A percentile compares a stretch with the other conserved stretches of the same genome.
Evolutionary conservation across 2,797 vertebrate species (phyloP).

Genomic region (Arrhamphus sclerolepis): DNA sequence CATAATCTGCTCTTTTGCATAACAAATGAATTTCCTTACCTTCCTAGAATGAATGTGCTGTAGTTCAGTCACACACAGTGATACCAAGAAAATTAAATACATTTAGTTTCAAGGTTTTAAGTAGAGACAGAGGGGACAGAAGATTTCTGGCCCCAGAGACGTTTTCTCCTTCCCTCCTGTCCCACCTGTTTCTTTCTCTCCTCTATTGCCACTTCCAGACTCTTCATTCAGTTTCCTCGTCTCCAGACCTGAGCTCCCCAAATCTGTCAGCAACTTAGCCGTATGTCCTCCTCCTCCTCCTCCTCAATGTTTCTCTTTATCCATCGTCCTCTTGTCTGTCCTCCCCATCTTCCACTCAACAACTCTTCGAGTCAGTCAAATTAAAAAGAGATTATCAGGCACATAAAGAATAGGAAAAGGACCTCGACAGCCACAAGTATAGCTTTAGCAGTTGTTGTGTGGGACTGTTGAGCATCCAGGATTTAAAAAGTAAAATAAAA

Average conservation of each 20-base stretch:
- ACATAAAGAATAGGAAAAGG: background rate
- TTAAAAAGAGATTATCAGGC: constrained; percentile 31
- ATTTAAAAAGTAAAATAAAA: no score
- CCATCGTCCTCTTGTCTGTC: constrained; percentile 35
- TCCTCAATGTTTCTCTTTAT: constrained; percentile 29
- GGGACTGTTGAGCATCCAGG: no score
- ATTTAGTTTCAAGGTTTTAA: no score
- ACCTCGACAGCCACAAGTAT: background rate
- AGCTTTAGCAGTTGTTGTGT: background rate
- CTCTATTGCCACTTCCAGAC: constrained; percentile 27
- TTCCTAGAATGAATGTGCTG: no score
- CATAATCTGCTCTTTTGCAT: no score
- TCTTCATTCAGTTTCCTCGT: constrained; percentile 36
- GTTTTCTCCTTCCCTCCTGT: no score
- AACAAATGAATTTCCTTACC: no score
- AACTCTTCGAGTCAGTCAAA: constrained; percentile 47
- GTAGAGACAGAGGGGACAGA: no score
- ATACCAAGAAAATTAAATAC: no score
- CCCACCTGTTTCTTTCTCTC: constrained; percentile 23
- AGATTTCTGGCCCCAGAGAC: no score
- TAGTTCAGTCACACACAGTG: no score
- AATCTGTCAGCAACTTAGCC: constrained; percentile 59
- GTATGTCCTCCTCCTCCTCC: constrained; percentile 57
- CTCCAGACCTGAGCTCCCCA: constrained; percentile 28
- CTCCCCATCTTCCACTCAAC: constrained; percentile 8